phyloP scores from a whole-genome alignment of 2,113 vertebrate species.

The Prinia subflava region DNA sequence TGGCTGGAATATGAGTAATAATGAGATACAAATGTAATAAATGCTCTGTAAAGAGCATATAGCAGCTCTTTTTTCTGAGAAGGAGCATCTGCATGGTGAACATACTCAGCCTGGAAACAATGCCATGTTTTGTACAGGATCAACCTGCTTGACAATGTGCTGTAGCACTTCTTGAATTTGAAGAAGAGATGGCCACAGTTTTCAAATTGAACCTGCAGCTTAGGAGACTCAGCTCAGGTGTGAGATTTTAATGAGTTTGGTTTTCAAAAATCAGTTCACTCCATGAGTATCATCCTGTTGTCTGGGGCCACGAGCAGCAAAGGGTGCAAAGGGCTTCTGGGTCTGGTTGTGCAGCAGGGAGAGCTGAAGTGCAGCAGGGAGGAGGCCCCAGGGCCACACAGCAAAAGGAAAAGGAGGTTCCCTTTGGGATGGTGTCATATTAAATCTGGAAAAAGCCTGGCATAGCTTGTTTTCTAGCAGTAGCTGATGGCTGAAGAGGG shows the following conservation, averaged over 20 bases:
- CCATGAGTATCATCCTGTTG: neutral
- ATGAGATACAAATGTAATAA: neutral
- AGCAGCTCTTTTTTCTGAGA: neutral
- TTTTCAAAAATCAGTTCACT: neutral
- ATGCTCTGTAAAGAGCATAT: neutral
- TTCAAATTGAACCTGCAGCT: neutral
- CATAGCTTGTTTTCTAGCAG: neutral
- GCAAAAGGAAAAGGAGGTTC: neutral
- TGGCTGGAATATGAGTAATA: neutral
- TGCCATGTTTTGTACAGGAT: neutral
- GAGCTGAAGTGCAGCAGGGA: neutral
- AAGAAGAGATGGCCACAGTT: neutral
- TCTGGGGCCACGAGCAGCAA: neutral
- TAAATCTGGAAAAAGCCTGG: neutral
- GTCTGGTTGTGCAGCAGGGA: neutral
- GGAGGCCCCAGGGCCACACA: neutral
- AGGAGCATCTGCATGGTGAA: neutral
- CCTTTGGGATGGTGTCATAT: neutral
- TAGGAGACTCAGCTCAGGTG: neutral
- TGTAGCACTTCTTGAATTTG: neutral
- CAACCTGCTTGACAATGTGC: neutral
- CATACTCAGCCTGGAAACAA: neutral
- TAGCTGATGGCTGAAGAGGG: neutral
- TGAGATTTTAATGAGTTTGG: neutral
- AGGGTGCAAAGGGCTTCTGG: neutral